Base-by-base conservation (phyloP, 2,797 vertebrate genomes). In the Ataeniobius toweri region DNA sequence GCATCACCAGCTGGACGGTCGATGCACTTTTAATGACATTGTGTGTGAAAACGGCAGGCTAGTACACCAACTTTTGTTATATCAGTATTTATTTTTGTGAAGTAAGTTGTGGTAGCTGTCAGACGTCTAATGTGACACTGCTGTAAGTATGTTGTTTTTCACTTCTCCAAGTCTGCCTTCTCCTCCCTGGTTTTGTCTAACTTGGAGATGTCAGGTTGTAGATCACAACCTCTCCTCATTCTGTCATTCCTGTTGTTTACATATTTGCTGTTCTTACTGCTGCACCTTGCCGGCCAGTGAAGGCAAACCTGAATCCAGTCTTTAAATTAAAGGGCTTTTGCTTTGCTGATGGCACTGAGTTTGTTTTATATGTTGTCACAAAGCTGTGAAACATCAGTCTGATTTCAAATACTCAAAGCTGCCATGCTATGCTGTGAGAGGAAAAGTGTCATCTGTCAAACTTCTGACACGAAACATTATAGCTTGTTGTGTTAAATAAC, bases 11-110 rank as follows among this genome's bases (percentile, higher is more conserved):
- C 84, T 74, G 77, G 70, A 76, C 26, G 1, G 7, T n/a, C 3
- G 44, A 77, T 76, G 78, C 70, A 81, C 85, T 75, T 87, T 71
- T 80, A 76, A 86, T 84, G 76, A 75, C 39, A 75, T 3, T 39
- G 48, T 59, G 16, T n/a, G 39, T 58, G 77, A 24, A 36, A 41
- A 44, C 10, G 39, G 22, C 22, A 13, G 39, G 12, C 41, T 39
- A 16, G 31, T 39, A 7, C 1, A 65, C 31, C 28, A 39, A 22
- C 8, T 46, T 69, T 46, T 41, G 3, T 36, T 36, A 36, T 36
- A 39, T 39, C 18, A 20, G 26, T 55, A 14, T 68, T 69, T 59
- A 51, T 28, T 55, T 24, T 31, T 50, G 16, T 28, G 2, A 8
- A 24, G 20, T 31, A 39, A 53, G 71, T 1, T 22, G 18, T 13